These are phyloP conservation scores for Sarcophaga carnaria DNA, from an alignment of 2,888 invertebrate genomes.

Conservation along the genomic window DNA sequence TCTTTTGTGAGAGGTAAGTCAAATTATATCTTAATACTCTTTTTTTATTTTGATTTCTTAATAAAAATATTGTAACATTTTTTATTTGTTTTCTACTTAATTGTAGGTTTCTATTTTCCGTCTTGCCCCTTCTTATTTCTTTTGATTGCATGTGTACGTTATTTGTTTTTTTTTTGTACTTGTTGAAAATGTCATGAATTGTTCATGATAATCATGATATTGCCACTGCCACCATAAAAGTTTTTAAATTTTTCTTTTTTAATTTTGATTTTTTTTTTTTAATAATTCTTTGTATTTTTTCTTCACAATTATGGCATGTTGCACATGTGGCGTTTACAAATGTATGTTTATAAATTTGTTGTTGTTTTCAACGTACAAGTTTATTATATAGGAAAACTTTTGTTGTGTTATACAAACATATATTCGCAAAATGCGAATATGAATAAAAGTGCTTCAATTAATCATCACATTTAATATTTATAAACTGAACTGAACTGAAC, in stretches of 20 bases:
- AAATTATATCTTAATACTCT: not conserved
- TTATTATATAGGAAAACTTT: constrained; percentile 29
- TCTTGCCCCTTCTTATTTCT: constrained; percentile 33
- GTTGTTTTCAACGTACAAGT: constrained; percentile 53
- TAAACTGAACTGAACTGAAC: constrained; percentile 13
- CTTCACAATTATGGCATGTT: constrained; percentile 41
- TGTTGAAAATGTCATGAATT: constrained; percentile 37
- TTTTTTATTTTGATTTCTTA: constrained; percentile 39
- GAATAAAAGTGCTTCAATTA: constrained; percentile 60
- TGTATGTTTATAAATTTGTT: constrained; percentile 40
- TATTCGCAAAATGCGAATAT: too few species aligned
- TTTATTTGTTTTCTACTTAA: constrained; percentile 33
- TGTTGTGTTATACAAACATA: not conserved
- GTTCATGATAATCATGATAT: constrained; percentile 37
- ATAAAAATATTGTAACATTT: constrained; percentile 16
- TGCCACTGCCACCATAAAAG: constrained; percentile 41
- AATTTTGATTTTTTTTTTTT: constrained; percentile 27
- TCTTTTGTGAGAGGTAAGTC: not conserved
- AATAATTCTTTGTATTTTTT: constrained; percentile 17
- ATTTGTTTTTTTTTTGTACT: not conserved
- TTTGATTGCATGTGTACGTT: constrained; percentile 32
- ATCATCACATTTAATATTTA: constrained; percentile 54
- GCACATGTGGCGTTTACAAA: constrained; percentile 43
- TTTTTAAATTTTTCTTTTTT: constrained; percentile 30
- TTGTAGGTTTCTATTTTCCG: constrained; percentile 28